These are phyloP conservation scores for Polydrusus pterygomalis DNA, from an alignment of 2,888 invertebrate genomes.

Conservation along the genomic window DNA sequence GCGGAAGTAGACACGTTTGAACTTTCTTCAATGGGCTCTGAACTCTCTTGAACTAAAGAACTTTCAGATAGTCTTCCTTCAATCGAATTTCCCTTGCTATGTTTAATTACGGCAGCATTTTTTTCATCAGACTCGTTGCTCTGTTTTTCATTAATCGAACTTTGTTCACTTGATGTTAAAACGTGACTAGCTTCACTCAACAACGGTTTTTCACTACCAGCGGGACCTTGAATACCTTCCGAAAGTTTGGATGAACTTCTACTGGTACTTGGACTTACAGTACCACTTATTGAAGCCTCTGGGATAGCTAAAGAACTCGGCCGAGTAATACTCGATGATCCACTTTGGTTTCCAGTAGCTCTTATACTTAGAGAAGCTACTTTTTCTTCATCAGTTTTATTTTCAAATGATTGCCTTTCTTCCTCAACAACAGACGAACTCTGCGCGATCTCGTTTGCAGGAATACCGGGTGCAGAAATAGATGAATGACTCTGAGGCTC, in stretches of 20 bases:
- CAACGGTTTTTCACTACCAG: not conserved
- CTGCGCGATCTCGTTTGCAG: conserved; percentile 11
- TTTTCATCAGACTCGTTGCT: not conserved
- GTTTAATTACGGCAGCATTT: not conserved
- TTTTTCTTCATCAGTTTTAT: conserved; percentile 56
- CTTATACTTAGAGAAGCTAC: conserved; percentile 45
- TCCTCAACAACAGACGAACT: conserved; percentile 41
- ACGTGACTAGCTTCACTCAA: not conserved
- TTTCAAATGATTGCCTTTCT: conserved; percentile 49
- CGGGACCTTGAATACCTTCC: not conserved
- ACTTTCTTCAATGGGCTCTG: not conserved
- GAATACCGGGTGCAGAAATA: conserved; percentile 44
- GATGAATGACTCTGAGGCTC: conserved; percentile 54
- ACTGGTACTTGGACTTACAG: not conserved
- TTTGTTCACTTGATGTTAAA: not conserved
- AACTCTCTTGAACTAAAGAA: not conserved
- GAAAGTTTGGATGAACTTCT: not conserved
- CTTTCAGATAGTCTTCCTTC: not conserved
- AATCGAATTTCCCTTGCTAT: not conserved
- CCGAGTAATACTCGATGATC: not conserved
- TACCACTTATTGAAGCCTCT: not conserved
- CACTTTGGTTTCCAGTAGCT: not conserved
- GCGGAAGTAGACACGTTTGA: not conserved
- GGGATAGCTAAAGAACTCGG: not conserved
- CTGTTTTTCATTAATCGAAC: not conserved